Conservation (phyloP, 2,113 vertebrate species). For the Gasterosteus nipponicus region DNA sequence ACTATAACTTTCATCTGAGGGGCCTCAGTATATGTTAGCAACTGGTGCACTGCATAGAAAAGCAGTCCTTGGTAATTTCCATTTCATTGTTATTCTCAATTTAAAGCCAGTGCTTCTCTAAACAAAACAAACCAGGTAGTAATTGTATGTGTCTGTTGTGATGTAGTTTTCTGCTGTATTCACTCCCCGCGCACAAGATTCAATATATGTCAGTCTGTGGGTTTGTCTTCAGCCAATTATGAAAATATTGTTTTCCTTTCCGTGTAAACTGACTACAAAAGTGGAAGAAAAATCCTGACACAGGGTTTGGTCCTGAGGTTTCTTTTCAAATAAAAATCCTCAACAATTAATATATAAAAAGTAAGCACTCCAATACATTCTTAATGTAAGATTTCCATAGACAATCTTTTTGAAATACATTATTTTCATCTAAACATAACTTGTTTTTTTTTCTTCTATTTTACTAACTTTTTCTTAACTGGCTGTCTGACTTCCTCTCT, state of each 20-base stretch:
- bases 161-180: constrained; percentile 34
- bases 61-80: not conserved
- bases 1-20: not conserved
- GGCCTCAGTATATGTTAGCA: not conserved
- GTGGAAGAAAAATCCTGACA: constrained; percentile 34
- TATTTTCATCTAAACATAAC: not conserved
- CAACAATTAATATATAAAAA: not conserved
- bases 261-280: constrained; percentile 15
- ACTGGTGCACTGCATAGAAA: not conserved
- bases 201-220: not conserved
- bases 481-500: constrained; percentile 5
- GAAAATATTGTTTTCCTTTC: constrained; percentile 57
- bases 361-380: not conserved
- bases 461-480: not conserved
- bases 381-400: not conserved
- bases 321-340: constrained; percentile 9
- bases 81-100: constrained; percentile 25
- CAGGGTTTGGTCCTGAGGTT: not conserved
- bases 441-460: not conserved
- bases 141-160: constrained; percentile 18
- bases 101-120: constrained; percentile 12
- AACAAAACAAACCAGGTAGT: constrained; percentile 5
- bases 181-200: constrained; percentile 56
- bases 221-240: constrained; percentile 57
- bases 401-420: not conserved